A percentile compares a stretch with the other conserved stretches of the same genome.
These are phyloP conservation scores for Xerus inauris DNA, from an alignment of 2,113 vertebrate species.

Conservation along the genomic window DNA sequence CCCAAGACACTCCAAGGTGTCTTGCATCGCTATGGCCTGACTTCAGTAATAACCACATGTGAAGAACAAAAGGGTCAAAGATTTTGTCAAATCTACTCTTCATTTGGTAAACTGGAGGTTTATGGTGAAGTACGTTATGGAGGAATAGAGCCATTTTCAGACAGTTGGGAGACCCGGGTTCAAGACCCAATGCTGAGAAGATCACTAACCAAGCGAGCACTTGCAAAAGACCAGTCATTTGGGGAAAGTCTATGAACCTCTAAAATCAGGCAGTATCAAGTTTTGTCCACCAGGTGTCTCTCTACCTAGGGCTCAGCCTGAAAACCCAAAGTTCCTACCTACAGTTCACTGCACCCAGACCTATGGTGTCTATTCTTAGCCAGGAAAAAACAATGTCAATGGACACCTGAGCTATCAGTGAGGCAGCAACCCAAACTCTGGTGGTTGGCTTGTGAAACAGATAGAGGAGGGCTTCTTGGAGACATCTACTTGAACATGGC, in stretches of 20 bases:
- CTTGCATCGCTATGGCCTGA: conserved; percentile 54
- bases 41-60: conserved; percentile 40
- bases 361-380: background rate
- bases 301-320: background rate
- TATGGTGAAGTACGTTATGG: background rate
- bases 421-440: background rate
- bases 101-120: background rate
- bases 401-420: background rate
- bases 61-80: background rate
- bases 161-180: background rate
- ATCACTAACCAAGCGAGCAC: background rate
- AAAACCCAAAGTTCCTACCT: background rate
- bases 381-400: background rate
- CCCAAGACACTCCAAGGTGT: background rate
- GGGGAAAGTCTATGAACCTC: background rate
- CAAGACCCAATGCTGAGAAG: background rate
- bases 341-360: background rate
- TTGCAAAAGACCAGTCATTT: background rate
- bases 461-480: background rate
- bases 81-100: conserved; percentile 46
- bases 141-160: background rate
- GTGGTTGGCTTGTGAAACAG: background rate
- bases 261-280: background rate
- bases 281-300: background rate
- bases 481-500: background rate